Evolutionary conservation across 2,888 invertebrate genomes (phyloP), one percentile per base, ranked within the genome.

Genomic region (Calliopum simillimum): DNA sequence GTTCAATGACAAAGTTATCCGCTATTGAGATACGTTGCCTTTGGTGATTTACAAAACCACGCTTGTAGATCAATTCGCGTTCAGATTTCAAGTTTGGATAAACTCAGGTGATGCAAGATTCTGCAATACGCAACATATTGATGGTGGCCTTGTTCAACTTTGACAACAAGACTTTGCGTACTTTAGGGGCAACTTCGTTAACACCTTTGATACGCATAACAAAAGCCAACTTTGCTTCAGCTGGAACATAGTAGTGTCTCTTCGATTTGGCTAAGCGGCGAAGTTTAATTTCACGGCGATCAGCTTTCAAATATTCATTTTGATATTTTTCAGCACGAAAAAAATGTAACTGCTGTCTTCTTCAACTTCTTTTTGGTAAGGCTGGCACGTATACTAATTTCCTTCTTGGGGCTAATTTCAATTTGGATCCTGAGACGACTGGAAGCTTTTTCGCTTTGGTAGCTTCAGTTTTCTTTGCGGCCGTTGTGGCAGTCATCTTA

Each of bases 131-230:
- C 81, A 99, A 89, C 99, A 99, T 99, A 88, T 98, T 97, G 77
- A 99, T 90, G 16, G 99, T 99, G 5, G 99, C 99, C 87, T 99
- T 99, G 90, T 99, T 99, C 79, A 99, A 88, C 82, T 95, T 95
- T 79, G 99, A 88, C 87, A 99, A 96, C 76, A 99, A 91, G 13
- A 99, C 96, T 88, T 99, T 98, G 73, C 98, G 94, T 61, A 98
- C 98, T 84, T 92, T 92, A 3, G 92, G 92, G 12, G 92, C 90
- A 71, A 92, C 91, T 88, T 95, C 93, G 88, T 95, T 95, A 85
- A 95, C 93, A 94, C 95, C 99, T 85, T 98, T 92, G 86, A 99
- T 99, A 89, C 99, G 94, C 76, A 98, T 93, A 76, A 99, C 98
- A 84, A 99, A 99, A 14, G 99, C 99, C 75, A 99, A 89, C 87